phyloP scores from a whole-genome alignment of 2,797 vertebrate species.

The Xiphophorus birchmanni region DNA sequence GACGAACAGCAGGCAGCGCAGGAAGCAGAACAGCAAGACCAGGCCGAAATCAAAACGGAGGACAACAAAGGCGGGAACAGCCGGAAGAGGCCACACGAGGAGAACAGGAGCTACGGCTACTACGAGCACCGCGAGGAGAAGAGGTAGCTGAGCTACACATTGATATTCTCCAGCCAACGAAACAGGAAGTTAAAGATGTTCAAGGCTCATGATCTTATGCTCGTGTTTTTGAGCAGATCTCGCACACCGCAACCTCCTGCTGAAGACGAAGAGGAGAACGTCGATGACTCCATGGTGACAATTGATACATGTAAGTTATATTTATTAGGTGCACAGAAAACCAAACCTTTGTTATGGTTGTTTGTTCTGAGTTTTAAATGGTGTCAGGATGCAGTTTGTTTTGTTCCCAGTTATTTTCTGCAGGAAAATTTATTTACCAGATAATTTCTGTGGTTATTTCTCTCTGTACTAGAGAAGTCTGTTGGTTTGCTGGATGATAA shows the following conservation, averaged over 20 bases:
- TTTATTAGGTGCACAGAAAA: neutral
- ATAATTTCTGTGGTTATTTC: no score
- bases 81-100: conserved; percentile 89
- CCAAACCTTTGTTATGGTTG: neutral
- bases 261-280: conserved; percentile 93
- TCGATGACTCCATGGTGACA: conserved; percentile 89
- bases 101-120: conserved; percentile 85
- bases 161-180: neutral
- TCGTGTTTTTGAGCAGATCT: conserved; percentile 74
- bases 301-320: conserved; percentile 91
- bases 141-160: conserved; percentile 72
- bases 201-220: neutral
- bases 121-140: conserved; percentile 92
- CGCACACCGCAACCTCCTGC: conserved; percentile 91
- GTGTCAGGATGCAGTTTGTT: neutral
- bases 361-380: neutral
- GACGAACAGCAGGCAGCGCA: conserved; percentile 19
- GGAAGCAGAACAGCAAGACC: conserved; percentile 21
- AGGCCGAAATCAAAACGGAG: conserved; percentile 73
- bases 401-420: neutral
- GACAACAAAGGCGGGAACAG: conserved; percentile 66
- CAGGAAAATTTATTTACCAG: no score
- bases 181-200: neutral
- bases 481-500: no score
- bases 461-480: no score